Evolutionary conservation across 2,888 invertebrate species (phyloP).

Genomic region (Miltochrista miniata): DNA sequence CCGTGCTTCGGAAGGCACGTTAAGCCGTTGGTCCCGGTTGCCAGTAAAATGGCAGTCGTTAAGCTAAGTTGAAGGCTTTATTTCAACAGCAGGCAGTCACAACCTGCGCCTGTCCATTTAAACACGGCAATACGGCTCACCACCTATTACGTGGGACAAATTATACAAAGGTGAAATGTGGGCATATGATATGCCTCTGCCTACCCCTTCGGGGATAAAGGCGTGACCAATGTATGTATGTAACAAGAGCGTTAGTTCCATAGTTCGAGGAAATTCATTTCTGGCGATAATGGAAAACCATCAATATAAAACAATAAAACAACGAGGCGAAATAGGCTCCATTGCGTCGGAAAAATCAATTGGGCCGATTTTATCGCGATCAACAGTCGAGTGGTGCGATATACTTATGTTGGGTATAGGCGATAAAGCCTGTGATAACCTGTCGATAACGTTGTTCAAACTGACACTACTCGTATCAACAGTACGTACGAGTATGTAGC

Average conservation of each 20-base stretch:
- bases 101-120: too few species aligned
- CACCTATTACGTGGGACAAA: too few species aligned
- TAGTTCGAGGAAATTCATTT: slow-evolving; percentile 22
- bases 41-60: too few species aligned
- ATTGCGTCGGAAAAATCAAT: slow-evolving; percentile 74
- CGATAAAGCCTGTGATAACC: slow-evolving; percentile 51
- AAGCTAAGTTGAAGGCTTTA: too few species aligned
- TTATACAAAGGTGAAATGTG: too few species aligned
- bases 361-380: slow-evolving; percentile 73
- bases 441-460: slow-evolving; percentile 33
- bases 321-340: slow-evolving; percentile 36
- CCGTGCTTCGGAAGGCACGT: too few species aligned
- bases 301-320: slow-evolving; percentile 40
- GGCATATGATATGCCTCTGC: too few species aligned
- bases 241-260: not conserved
- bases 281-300: slow-evolving; percentile 27
- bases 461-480: slow-evolving; percentile 27
- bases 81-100: too few species aligned
- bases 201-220: too few species aligned
- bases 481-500: slow-evolving; percentile 3
- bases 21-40: too few species aligned
- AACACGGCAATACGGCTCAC: too few species aligned
- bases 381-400: slow-evolving; percentile 54
- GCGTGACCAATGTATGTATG: too few species aligned
- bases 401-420: slow-evolving; percentile 38